Percentiles rank a stretch among this genome's conserved stretches.
phyloP scores from a whole-genome alignment of 2,113 vertebrate species.

The Upupa epops region DNA sequence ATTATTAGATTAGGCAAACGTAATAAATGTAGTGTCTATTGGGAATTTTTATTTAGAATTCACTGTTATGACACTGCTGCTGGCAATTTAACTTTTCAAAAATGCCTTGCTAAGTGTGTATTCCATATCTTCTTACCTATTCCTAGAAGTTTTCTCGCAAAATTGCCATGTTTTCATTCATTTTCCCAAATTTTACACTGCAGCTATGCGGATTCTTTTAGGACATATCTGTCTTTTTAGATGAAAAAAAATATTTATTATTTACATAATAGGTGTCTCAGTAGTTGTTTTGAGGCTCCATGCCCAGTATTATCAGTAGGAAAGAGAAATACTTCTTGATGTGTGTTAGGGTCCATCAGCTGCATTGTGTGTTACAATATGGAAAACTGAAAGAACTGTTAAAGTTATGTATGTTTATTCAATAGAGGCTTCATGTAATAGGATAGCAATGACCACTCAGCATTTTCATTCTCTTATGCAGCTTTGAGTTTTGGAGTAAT shows the following conservation, averaged over 20 bases:
- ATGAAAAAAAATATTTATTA: not conserved
- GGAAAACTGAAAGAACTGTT: not conserved
- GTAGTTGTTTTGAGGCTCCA: not conserved
- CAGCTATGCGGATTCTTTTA: not conserved
- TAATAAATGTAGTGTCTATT: not conserved
- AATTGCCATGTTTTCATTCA: not conserved
- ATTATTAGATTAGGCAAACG: constrained; percentile 5
- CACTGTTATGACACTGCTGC: not conserved
- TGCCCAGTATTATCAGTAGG: too few relatives aligned
- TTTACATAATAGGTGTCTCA: not conserved
- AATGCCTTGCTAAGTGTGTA: not conserved
- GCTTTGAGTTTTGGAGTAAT: not conserved
- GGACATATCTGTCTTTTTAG: not conserved
- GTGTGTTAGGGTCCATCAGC: not conserved
- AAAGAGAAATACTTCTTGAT: not conserved
- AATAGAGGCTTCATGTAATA: not conserved
- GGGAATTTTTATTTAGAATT: not conserved
- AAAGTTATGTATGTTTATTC: not conserved
- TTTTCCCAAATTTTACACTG: not conserved
- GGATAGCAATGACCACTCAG: not conserved
- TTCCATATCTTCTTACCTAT: not conserved
- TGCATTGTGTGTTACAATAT: not conserved
- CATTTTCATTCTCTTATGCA: not conserved
- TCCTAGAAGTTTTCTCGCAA: not conserved
- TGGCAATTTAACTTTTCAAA: not conserved